A percentile compares a stretch with the other conserved stretches of the same genome.
Conservation (phyloP, 2,113 vertebrate genomes). For the Prochilodus magdalenae region DNA sequence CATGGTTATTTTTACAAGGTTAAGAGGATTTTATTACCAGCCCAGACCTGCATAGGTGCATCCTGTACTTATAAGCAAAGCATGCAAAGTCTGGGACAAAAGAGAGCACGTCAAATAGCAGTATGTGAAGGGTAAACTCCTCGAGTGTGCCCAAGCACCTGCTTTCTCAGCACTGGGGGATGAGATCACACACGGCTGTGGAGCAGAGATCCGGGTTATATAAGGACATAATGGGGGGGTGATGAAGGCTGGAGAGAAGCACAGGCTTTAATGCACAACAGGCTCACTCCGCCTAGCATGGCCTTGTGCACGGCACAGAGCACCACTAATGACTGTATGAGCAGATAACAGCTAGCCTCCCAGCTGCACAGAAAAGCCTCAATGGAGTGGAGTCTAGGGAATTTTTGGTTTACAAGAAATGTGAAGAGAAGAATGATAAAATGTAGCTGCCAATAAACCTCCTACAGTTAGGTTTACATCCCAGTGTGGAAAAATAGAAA, state of each 20-base stretch:
- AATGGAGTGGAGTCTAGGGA: not conserved
- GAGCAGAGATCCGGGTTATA: constrained; percentile 12
- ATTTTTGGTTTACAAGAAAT: not conserved
- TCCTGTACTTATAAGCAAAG: no score
- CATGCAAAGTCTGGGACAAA: no score
- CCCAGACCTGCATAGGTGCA: no score
- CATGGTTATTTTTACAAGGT: no score
- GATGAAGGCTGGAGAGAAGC: constrained; percentile 28
- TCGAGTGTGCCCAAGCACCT: constrained; percentile 20
- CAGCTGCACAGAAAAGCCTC: constrained; percentile 11
- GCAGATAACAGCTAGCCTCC: not conserved
- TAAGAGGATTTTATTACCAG: no score
- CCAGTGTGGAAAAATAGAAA: not conserved
- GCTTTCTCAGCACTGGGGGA: constrained; percentile 7
- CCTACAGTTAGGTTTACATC: not conserved
- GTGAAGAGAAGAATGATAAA: constrained; percentile 18
- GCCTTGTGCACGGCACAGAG: not conserved
- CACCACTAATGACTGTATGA: constrained; percentile 9
- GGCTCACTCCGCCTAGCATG: constrained; percentile 10
- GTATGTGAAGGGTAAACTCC: constrained; percentile 30
- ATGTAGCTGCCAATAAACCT: not conserved
- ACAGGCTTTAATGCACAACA: constrained; percentile 17
- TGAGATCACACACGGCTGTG: constrained; percentile 26
- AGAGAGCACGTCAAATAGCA: no score
- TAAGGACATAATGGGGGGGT: constrained; percentile 25